Base-by-base conservation (phyloP, 2,113 vertebrate genomes). In the Caretta caretta region DNA sequence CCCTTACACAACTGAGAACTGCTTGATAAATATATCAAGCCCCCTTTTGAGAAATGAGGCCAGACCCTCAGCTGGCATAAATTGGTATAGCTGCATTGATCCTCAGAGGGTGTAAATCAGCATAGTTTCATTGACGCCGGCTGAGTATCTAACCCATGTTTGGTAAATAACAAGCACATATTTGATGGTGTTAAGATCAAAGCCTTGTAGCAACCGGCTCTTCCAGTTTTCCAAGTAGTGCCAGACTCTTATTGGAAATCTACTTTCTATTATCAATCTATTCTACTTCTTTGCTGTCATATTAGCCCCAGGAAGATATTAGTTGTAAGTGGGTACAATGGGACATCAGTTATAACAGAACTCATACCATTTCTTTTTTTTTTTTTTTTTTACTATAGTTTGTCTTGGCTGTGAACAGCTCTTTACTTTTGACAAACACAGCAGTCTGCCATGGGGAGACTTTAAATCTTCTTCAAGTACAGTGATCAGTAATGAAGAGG, bases 401-500 rank as follows among this genome's bases (percentile, higher is more conserved):
- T 96, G 96, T 94, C 95, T 96, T 90, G 96, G 92, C 95, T 97
- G 93, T 90, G 86, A 81, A 54, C 72, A 97, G 93, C 93, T 83
- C 89, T 88, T 84, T 59, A 90, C 93, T 89, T 78, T 92, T 91
- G 90, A 96, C 91, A 97, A 97, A 57, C 8, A 13, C 27, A 92
- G 94, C 96, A 90, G 57, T 83, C 82, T 97, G 80, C 80, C 94
- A 93, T 25, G 13, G 84, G 76, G 46, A 83, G n/a, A 87, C 87
- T 95, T 89, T 96, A 92, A 62, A 92, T 96, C 95, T 95, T 83
- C 38, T 14, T 20, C 38, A 89, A 24, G 87, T 91, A 79, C 84
- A 24, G 79, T 53, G n/a, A 92, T 88, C 48, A 93, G 4, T 25
- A 22, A 35, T 2, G 29, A 94, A 90, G n/a, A 87, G 92, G 59